Conservation (phyloP, 2,113 vertebrate genomes). For the Thalassoma bifasciatum region DNA sequence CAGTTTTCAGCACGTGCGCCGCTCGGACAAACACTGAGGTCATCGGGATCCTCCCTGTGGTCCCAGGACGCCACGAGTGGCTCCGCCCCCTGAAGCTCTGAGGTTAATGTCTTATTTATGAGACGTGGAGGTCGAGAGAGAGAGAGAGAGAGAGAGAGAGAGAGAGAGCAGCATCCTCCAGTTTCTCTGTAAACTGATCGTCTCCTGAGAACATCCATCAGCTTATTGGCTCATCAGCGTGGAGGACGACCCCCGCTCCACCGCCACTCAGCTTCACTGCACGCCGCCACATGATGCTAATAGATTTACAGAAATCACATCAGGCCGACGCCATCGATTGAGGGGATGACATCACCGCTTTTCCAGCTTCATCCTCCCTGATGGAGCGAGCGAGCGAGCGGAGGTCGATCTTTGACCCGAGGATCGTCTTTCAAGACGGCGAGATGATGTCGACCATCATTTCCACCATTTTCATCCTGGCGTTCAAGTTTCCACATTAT, state of each 20-base stretch:
- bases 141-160: slow-evolving; percentile 8
- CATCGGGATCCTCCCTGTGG: slow-evolving; percentile 59
- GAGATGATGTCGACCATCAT: slow-evolving; percentile 13
- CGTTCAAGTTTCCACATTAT: slow-evolving; percentile 75
- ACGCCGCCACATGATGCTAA: slow-evolving; percentile 61
- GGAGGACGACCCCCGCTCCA: slow-evolving; percentile 5
- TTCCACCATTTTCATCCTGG: slow-evolving; percentile 29
- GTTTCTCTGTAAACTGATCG: slow-evolving; percentile 5
- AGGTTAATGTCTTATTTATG: slow-evolving; percentile 71
- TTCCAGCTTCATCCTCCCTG: slow-evolving; percentile 12
- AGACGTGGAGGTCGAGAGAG: slow-evolving; percentile 50
- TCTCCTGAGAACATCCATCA: slow-evolving; percentile 7
- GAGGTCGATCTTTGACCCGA: slow-evolving; percentile 42
- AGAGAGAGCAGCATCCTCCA: not conserved
- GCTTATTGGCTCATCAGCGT: not conserved
- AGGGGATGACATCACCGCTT: slow-evolving; percentile 72
- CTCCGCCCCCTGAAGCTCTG: slow-evolving; percentile 36
- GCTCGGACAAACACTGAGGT: slow-evolving; percentile 56
- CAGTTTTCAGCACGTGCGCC: slow-evolving; percentile 4
- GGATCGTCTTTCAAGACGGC: slow-evolving; percentile 69
- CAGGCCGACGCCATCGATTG: slow-evolving; percentile 65
- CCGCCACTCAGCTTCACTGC: slow-evolving; percentile 47
- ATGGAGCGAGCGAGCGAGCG: slow-evolving; percentile 31
- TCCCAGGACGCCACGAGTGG: slow-evolving; percentile 27
- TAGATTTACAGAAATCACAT: slow-evolving; percentile 73